A percentile compares a stretch with the other conserved stretches of the same genome.
Conservation (phyloP, 2,888 invertebrate species). For the Stenodera caucasica region DNA sequence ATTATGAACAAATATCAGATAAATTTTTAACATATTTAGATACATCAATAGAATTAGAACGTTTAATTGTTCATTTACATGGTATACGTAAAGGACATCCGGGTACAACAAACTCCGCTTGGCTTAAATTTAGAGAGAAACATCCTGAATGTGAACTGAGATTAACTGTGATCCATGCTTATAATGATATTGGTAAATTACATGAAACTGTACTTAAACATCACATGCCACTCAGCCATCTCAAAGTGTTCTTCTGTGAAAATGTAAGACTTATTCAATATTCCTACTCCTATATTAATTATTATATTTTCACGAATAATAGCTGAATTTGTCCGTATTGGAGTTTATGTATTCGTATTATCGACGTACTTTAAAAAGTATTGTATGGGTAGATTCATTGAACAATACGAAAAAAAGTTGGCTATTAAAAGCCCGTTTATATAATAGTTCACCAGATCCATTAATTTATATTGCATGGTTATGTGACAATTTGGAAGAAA, state of each 20-base stretch:
- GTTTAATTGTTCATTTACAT: slow-evolving; percentile 71
- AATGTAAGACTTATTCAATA: slow-evolving; percentile 52
- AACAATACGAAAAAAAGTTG: slow-evolving; percentile 42
- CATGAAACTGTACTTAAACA: slow-evolving; percentile 66
- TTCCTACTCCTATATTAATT: background rate
- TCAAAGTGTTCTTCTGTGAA: slow-evolving; percentile 75
- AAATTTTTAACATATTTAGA: slow-evolving; percentile 52
- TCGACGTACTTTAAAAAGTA: slow-evolving; percentile 58
- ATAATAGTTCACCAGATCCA: slow-evolving; percentile 58
- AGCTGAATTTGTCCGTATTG: slow-evolving; percentile 49
- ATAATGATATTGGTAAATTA: slow-evolving; percentile 65
- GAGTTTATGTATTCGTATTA: slow-evolving; percentile 60
- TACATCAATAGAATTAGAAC: slow-evolving; percentile 56
- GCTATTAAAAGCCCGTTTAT: slow-evolving; percentile 41
- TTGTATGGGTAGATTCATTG: slow-evolving; percentile 65
- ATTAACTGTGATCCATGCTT: slow-evolving; percentile 68
- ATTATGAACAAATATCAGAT: slow-evolving; percentile 61
- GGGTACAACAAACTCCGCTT: slow-evolving; percentile 65
- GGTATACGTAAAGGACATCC: slow-evolving; percentile 66
- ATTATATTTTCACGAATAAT: background rate
- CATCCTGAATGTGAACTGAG: slow-evolving; percentile 64
- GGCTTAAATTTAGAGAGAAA: slow-evolving; percentile 61
- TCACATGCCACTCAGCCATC: slow-evolving; percentile 72
- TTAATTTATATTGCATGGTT: slow-evolving; percentile 69
- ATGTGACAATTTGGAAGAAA: slow-evolving; percentile 62